Evolutionary conservation across 2,888 invertebrate species (phyloP).

Genomic region (Oligia latruncula): DNA sequence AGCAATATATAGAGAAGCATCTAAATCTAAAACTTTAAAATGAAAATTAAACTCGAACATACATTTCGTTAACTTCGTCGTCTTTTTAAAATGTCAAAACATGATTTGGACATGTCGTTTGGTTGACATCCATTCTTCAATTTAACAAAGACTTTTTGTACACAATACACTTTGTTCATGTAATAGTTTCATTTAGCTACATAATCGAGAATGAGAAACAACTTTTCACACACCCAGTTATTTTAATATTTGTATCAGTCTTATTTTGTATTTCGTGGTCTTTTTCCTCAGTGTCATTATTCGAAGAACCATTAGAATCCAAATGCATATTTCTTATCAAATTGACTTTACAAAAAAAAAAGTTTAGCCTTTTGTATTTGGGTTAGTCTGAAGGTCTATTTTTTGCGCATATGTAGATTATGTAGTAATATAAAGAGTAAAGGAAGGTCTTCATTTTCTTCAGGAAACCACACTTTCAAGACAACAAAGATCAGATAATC

Average conservation of each 20-base stretch:
- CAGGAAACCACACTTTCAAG: neutral
- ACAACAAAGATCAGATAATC: slow-evolving; percentile 25
- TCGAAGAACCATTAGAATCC: neutral
- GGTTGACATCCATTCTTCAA: slow-evolving; percentile 29
- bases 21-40: slow-evolving; percentile 2
- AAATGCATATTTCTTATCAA: neutral
- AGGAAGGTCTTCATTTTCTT: neutral
- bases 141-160: slow-evolving; percentile 27
- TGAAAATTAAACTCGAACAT: neutral
- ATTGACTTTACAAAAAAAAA: neutral
- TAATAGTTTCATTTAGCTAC: slow-evolving; percentile 40
- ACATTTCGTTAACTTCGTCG: slow-evolving; percentile 13
- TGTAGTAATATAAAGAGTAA: neutral
- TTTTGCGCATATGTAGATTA: neutral
- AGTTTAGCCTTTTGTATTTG: neutral
- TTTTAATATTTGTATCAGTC: slow-evolving; percentile 12
- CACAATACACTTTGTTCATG: slow-evolving; percentile 52
- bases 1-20: neutral
- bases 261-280: neutral
- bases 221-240: neutral
- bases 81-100: slow-evolving; percentile 47
- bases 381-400: fast-evolving
- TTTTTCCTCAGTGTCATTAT: neutral
- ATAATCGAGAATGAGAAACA: slow-evolving; percentile 40
- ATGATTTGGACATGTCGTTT: slow-evolving; percentile 41